Evolutionary conservation across 2,113 vertebrate species (phyloP), one percentile per base, ranked within the genome.

Genomic region (Callospermophilus lateralis): DNA sequence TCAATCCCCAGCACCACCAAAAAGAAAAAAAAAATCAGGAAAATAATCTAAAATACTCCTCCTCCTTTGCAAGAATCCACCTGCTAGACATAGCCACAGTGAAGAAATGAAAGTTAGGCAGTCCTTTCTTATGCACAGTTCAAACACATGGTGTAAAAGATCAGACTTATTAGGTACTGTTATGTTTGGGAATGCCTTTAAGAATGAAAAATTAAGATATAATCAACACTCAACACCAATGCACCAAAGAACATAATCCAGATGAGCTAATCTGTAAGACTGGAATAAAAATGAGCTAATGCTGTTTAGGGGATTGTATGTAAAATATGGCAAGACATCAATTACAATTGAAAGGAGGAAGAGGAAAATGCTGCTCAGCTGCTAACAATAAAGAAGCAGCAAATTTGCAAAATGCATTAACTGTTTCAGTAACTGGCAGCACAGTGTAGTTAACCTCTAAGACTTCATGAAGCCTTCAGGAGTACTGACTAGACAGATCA

Each of bases 201-300:
- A 95, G 97, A 98, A 95, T 73, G 51, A 98, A 98, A 98, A 97
- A 97, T 96, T 93, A 97, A 98, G 81, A 92, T 94, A 90, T 90
- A 95, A 95, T 98, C 97, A 98, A 74, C 98, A 98, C 97, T 98
- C 98, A 98, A 85, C 97, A 98, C 96, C 98, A 98, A 97, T 34
- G 39, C 95, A 98, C 96, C 84, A 63, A 98, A 98, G 94, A 97
- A 80, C 89, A 98, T 92, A 98, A 95, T 84, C 95, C 92, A 98
- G 96, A 98, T 98, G 98, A 99, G 96, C 96, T 98, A 98, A 98
- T 97, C 94, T 97, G 96, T 72, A 97, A 97, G 92, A 97, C 93
- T 86, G 88, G 84, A 0, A 8, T 91, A 96, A 95, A 98, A 98
- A 97, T 98, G 98, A 98, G 94, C 96, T 98, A 98, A 98, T 98